A percentile compares a stretch with the other conserved stretches of the same genome.
phyloP scores from a whole-genome alignment of 23 tunicate species.

The Ascidia mentula region DNA sequence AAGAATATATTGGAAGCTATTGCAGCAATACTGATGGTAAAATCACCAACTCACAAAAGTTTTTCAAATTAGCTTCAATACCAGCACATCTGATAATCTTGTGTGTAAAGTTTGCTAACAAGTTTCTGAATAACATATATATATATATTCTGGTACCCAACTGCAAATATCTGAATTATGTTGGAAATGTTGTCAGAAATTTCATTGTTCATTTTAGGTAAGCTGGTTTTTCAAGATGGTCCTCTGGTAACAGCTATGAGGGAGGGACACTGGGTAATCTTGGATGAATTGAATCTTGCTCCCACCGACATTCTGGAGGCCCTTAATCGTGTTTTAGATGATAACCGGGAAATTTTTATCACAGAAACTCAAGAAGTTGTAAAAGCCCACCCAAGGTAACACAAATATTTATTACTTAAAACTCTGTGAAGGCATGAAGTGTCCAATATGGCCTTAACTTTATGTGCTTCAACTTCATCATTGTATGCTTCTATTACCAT shows the following conservation, averaged over 20 bases:
- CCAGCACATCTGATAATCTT: too few species aligned
- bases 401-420: neutral
- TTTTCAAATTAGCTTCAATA: too few species aligned
- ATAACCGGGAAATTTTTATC: conserved; percentile 94
- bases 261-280: conserved; percentile 90
- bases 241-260: conserved; percentile 98
- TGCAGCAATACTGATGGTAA: conserved; percentile 54
- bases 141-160: too few species aligned
- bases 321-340: conserved; percentile 95
- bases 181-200: too few species aligned
- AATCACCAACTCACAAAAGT: too few species aligned
- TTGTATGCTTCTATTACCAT: too few species aligned
- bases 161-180: too few species aligned
- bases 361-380: conserved; percentile 92
- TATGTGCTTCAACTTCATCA: too few species aligned
- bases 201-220: conserved; percentile 34
- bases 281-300: conserved; percentile 97
- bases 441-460: too few species aligned
- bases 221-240: conserved; percentile 89
- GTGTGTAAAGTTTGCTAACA: too few species aligned
- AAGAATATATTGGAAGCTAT: conserved; percentile 91
- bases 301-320: conserved; percentile 98
- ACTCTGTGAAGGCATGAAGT: too few species aligned
- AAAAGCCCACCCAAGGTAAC: conserved; percentile 81
- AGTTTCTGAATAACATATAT: too few species aligned